A percentile compares a stretch with the other conserved stretches of the same genome.
Evolutionary conservation across 2,888 invertebrate species (phyloP).

Genomic region (Odontocolon sp.): DNA sequence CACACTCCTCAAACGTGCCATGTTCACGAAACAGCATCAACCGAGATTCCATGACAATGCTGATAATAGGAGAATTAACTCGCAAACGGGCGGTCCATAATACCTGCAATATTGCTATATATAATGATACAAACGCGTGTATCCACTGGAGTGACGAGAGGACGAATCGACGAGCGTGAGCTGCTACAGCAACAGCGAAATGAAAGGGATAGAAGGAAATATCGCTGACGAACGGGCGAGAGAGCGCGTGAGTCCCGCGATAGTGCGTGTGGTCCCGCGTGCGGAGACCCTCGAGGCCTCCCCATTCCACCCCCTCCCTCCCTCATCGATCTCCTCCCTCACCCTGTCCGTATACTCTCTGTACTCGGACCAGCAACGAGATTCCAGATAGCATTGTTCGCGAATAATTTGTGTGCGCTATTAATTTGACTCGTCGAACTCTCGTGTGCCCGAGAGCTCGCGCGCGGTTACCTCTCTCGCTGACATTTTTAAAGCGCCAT

Average conservation of each 20-base stretch:
- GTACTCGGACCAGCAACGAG: constrained; percentile 64
- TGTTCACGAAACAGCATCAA: constrained; percentile 33
- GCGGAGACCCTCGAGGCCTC: constrained; percentile 56
- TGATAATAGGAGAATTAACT: constrained; percentile 77
- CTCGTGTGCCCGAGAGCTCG: background rate
- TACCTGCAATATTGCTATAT: constrained; percentile 10
- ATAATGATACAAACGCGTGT: constrained; percentile 7
- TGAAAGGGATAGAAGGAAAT: background rate
- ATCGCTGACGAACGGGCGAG: constrained; percentile 33
- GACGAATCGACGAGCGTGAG: constrained; percentile 6
- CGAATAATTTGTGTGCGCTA: constrained; percentile 73
- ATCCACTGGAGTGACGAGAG: constrained; percentile 23
- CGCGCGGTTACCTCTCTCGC: constrained; percentile 41
- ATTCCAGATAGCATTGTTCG: constrained; percentile 77
- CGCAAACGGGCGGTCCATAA: constrained; percentile 35
- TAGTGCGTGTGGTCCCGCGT: constrained; percentile 76
- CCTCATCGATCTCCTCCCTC: constrained; percentile 60
- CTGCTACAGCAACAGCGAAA: background rate
- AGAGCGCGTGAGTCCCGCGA: constrained; percentile 32
- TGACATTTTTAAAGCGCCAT: constrained; percentile 66
- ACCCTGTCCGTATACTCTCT: constrained; percentile 4
- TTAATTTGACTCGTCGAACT: constrained; percentile 72
- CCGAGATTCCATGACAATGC: constrained; percentile 68
- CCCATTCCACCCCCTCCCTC: constrained; percentile 43
- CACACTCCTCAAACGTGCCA: constrained; percentile 25